phyloP scores from a whole-genome alignment of 2,113 vertebrate genomes.

The Ochotona princeps region DNA sequence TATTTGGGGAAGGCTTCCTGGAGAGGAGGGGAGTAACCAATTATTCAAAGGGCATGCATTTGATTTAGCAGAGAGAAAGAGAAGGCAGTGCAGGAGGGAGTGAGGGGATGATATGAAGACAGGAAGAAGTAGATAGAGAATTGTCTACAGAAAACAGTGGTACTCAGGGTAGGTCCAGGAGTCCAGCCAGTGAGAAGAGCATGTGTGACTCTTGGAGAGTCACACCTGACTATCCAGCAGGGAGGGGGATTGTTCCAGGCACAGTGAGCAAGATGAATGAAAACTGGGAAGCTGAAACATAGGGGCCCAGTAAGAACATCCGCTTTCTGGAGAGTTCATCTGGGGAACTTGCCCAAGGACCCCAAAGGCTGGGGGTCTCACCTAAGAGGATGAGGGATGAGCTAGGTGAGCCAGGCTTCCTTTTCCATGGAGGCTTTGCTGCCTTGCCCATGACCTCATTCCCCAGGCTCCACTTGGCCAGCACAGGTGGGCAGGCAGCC shows the following conservation, averaged over 20 bases:
- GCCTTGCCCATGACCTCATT: background rate
- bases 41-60: slow-evolving; percentile 16
- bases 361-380: too few species aligned
- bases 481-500: background rate
- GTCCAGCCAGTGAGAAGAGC: background rate
- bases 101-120: background rate
- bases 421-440: background rate
- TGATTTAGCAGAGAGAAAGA: slow-evolving; percentile 19
- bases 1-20: slow-evolving; percentile 28
- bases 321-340: background rate
- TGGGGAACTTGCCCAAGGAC: background rate
- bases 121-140: background rate
- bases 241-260: background rate
- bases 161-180: background rate
- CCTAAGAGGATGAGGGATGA: background rate
- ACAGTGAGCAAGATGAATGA: background rate
- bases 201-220: background rate
- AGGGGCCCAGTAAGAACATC: background rate
- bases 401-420: background rate
- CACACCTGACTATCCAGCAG: background rate
- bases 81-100: background rate
- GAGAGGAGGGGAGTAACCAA: background rate
- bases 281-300: background rate
- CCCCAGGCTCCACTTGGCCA: background rate
- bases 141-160: background rate